Base-by-base conservation (phyloP, 2,113 vertebrate genomes). In the Corythaixoides concolor region DNA sequence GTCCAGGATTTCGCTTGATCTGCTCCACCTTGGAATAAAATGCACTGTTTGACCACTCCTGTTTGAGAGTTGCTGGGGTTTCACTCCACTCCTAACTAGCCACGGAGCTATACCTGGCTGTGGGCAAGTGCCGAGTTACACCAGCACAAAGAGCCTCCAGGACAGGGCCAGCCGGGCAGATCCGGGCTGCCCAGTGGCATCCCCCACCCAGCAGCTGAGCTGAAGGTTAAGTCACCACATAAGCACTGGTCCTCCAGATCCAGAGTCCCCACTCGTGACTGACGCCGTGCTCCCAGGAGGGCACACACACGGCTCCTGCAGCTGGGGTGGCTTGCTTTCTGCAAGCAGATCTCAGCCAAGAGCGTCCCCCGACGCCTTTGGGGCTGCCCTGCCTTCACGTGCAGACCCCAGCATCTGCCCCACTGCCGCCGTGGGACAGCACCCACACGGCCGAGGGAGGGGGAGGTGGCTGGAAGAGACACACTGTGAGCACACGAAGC, bases 401-500 rank as follows among this genome's bases (percentile, higher is more conserved):
- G 0, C 27, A 35, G 58, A 39, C 8, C 30, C 52, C 23, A 23
- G 69, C 28, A 15, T 12, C 18, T 11, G 22, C 16, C 27, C 43
- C 21, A 43, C 5, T 9, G 27, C 56, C 22, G 23, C 43, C 3
- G 5, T 16, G 52, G 66, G 50, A 52, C 16, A 19, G 43, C 16
- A 19, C 30, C 23, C 43, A 15, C 35, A 2, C 4, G 22, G 39
- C 33, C 0, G 4, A 30, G 60, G 9, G 55, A 37, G 33, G 1
- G 5, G 43, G 30, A 45, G 15, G 39, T 21, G 33, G 60, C 70
- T 56, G 69, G 32, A 69, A 52, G 67, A 60, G 69, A 14, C 7
- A 1, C 0, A 9, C 2, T 28, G 41, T 2, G 52, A 47, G n/a
- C 5, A 24, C 43, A 8, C 1, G 0, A 18, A 18, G 35, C 15